Base-by-base conservation (phyloP, 2,888 invertebrate species). In the Hololepta plana region DNA sequence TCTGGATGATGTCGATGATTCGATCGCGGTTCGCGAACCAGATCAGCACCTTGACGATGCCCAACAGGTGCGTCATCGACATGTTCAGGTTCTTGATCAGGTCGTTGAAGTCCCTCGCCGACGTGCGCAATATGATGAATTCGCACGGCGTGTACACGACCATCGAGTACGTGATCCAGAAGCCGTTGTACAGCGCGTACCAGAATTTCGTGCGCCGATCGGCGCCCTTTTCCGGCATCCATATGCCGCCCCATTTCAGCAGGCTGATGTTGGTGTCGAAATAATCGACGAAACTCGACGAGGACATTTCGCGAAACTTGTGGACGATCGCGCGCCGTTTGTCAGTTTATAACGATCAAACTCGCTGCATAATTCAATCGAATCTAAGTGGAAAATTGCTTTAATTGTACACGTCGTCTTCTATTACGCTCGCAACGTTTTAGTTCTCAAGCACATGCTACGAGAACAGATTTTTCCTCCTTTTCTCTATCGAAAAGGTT, bases 61-160 rank as follows among this genome's bases (percentile, higher is more conserved):
- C 33, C 10, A 40, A 23, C 10, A 38, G 23, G 28, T 41, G 40
- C 1, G 39, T 38, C 15, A 38, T 23, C 4, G 37, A 36, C 12
- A 42, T 38, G 24, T 39, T 40, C 12, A 39, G 32, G 28, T 42
- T 42, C 30, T 37, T 38, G 23, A 40, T 39, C 6, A 39, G 30
- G 14, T 35, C 37, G 12, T 36, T 34, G 6, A 40, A 23, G 9
- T 34, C 30, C 11, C 26, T 20, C 10, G 27, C 27, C 6, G 35
- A 30, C 9, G 16, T n/a, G 16, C 23, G 20, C 21, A 34, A 27
- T 5, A 27, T 25, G 3, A 38, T 26, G 29, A 39, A 37, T 28
- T 38, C 39, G 2, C 33, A 33, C 10, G 39, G 32, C 12, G 39
- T 39, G 16, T 38, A 39, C 23, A 36, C 30, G 6, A 35, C 23